Evolutionary conservation across 2,888 invertebrate species (phyloP).

Genomic region (Rotaria magnacalcarata): DNA sequence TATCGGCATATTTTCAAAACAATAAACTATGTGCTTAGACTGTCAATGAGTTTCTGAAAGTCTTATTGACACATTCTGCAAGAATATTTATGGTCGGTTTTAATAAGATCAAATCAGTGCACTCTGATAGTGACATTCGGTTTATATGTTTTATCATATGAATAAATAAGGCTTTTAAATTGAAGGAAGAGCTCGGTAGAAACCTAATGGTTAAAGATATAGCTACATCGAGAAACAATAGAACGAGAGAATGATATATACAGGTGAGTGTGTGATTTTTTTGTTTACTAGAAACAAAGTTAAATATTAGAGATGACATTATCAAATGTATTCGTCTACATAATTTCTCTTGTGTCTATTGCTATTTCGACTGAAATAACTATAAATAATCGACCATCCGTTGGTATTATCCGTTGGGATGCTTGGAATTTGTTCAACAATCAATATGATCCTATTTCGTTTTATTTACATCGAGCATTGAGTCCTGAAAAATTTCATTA

Average conservation of each 20-base stretch:
- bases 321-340: neutral
- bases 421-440: slow-evolving; percentile 21
- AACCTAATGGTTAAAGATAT: no score
- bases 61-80: no score
- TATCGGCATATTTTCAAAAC: no score
- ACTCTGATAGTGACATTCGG: no score
- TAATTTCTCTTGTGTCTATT: neutral
- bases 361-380: neutral
- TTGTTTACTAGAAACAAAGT: neutral
- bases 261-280: neutral
- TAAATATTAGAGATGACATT: neutral
- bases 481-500: slow-evolving; percentile 6
- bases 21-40: no score
- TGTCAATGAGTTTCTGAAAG: no score
- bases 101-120: no score
- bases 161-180: neutral
- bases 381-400: neutral
- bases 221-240: neutral
- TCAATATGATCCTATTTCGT: neutral
- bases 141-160: neutral
- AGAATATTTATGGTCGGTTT: no score
- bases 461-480: slow-evolving; percentile 12
- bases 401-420: slow-evolving; percentile 37
- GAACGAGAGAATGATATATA: neutral
- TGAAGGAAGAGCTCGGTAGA: neutral